Conservation (phyloP, 2,113 vertebrate genomes). For the Dolichallabes microphthalmus region DNA sequence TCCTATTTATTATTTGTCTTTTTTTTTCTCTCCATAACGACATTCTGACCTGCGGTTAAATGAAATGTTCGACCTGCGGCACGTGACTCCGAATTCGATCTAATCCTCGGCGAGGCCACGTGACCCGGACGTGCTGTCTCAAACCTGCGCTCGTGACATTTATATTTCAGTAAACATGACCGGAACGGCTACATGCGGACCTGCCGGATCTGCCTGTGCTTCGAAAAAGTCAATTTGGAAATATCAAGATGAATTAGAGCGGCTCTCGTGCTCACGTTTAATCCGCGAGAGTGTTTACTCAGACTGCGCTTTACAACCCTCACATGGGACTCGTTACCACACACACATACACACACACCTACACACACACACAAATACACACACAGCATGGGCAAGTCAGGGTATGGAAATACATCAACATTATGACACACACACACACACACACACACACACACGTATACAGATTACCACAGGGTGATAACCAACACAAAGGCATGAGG, state of each 20-base stretch:
- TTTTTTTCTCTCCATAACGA: neutral
- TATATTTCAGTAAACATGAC: slow-evolving; percentile 27
- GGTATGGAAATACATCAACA: neutral
- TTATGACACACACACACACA: neutral
- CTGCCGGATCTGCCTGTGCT: neutral
- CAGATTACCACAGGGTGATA: neutral
- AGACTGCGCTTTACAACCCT: neutral
- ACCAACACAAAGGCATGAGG: neutral
- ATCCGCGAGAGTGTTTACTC: neutral
- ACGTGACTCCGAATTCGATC: slow-evolving; percentile 1
- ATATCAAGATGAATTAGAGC: slow-evolving; percentile 31
- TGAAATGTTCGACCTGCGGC: neutral
- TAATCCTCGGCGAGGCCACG: neutral
- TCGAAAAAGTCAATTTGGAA: slow-evolving; percentile 27
- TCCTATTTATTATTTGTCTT: slow-evolving; percentile 6
- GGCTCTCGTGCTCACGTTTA: neutral
- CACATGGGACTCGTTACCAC: neutral
- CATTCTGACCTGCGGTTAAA: slow-evolving; percentile 8
- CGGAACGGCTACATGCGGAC: neutral
- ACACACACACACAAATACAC: neutral
- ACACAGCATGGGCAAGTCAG: too few species aligned
- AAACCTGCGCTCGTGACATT: slow-evolving; percentile 4
- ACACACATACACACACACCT: too few species aligned
- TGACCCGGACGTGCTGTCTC: slow-evolving; percentile 12
- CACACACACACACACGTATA: neutral